Evolutionary conservation across 2,113 vertebrate species (phyloP).

Genomic region (Crotalus viridis): DNA sequence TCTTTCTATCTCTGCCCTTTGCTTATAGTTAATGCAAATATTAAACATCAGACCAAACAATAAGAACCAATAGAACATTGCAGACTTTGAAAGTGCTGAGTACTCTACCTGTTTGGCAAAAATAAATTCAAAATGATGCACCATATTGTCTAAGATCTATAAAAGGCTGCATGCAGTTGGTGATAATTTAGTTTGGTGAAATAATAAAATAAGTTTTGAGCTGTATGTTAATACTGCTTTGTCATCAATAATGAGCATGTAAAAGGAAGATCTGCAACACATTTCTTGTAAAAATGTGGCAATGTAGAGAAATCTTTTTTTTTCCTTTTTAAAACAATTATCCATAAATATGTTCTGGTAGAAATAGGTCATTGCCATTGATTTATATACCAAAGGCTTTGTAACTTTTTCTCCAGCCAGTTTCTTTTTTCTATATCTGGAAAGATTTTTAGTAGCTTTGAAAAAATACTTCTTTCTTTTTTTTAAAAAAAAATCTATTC

Average conservation of each 20-base stretch:
- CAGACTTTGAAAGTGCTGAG: neutral
- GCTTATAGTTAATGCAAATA: neutral
- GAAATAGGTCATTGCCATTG: conserved; percentile 9
- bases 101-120: neutral
- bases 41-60: neutral
- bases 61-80: neutral
- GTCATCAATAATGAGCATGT: neutral
- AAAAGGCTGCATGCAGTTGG: neutral
- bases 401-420: conserved; percentile 6
- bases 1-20: neutral
- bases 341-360: neutral
- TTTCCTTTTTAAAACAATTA: neutral
- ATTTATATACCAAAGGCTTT: conserved; percentile 28
- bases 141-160: neutral
- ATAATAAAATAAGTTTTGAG: neutral
- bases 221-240: neutral
- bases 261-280: neutral
- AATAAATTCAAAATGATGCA: neutral
- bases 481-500: neutral
- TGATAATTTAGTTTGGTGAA: neutral
- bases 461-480: neutral
- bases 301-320: neutral
- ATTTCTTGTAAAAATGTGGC: neutral
- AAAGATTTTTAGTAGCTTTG: conserved; percentile 7
- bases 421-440: conserved; percentile 7